phyloP scores from a whole-genome alignment of 2,888 invertebrate species.

The Drosophila cognata region DNA sequence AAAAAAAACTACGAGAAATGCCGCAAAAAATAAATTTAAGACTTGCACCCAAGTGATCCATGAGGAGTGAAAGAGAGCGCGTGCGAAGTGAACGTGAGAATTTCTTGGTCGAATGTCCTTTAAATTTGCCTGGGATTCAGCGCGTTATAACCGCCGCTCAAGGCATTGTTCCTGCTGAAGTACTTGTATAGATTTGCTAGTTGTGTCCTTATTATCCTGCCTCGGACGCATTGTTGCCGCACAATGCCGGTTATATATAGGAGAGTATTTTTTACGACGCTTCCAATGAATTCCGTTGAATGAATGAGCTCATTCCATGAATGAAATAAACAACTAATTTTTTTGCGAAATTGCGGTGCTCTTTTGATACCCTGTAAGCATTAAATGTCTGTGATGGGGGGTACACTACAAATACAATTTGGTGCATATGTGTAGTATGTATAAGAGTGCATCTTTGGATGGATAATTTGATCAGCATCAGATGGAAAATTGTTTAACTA shows the following conservation, averaged over 20 bases:
- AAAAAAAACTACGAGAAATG: conserved; percentile 50
- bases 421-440: no score
- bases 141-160: conserved; percentile 40
- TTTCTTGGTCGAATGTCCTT: conserved; percentile 69
- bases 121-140: conserved; percentile 61
- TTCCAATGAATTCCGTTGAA: conserved; percentile 60
- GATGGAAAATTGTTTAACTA: background rate
- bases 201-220: conserved; percentile 75
- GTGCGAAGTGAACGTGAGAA: conserved; percentile 67
- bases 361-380: conserved; percentile 14
- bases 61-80: conserved; percentile 14
- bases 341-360: conserved; percentile 57
- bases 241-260: conserved; percentile 43
- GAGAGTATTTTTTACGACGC: conserved; percentile 45
- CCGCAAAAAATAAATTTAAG: conserved; percentile 46
- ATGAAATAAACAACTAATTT: conserved; percentile 43
- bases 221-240: conserved; percentile 59
- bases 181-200: conserved; percentile 72
- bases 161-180: conserved; percentile 62
- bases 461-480: background rate
- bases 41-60: conserved; percentile 41
- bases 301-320: conserved; percentile 55
- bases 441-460: background rate
- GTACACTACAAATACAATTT: background rate
- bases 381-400: background rate